phyloP scores from a whole-genome alignment of 2,113 vertebrate species.

The Scomber colias region DNA sequence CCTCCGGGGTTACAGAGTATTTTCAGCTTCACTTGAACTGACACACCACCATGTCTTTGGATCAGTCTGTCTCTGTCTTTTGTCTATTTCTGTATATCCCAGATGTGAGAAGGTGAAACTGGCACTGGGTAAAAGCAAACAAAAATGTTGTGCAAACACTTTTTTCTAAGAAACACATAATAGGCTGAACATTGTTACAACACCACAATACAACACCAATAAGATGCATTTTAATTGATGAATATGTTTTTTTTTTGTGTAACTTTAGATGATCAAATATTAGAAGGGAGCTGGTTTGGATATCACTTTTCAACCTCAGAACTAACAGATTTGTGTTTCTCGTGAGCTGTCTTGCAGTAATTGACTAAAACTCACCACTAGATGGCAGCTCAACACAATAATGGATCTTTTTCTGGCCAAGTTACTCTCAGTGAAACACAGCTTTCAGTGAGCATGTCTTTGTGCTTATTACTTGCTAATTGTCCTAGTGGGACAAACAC shows the following conservation, averaged over 20 bases:
- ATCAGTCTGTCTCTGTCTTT: slow-evolving; percentile 8
- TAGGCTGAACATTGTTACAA: not conserved
- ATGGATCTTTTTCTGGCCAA: not conserved
- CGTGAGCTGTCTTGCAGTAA: not conserved
- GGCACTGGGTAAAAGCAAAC: not conserved
- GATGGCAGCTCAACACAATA: slow-evolving; percentile 51
- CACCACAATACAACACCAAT: too few relatives aligned
- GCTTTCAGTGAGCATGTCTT: not conserved
- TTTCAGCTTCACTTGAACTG: slow-evolving; percentile 7
- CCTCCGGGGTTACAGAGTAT: slow-evolving; percentile 15
- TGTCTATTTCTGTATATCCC: not conserved
- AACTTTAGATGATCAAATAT: not conserved
- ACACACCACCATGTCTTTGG: not conserved
- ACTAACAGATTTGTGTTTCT: not conserved
- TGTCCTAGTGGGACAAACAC: slow-evolving; percentile 30
- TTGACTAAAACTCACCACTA: slow-evolving; percentile 41
- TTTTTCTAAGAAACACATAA: not conserved
- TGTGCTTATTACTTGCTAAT: not conserved
- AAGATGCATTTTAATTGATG: not conserved
- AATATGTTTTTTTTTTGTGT: not conserved
- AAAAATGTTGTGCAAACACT: not conserved
- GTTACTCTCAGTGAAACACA: not conserved
- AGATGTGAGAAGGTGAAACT: slow-evolving; percentile 8
- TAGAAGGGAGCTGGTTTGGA: not conserved
- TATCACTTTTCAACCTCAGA: not conserved